phyloP scores from a whole-genome alignment of 2,113 vertebrate genomes.

The Cinclus cinclus region DNA sequence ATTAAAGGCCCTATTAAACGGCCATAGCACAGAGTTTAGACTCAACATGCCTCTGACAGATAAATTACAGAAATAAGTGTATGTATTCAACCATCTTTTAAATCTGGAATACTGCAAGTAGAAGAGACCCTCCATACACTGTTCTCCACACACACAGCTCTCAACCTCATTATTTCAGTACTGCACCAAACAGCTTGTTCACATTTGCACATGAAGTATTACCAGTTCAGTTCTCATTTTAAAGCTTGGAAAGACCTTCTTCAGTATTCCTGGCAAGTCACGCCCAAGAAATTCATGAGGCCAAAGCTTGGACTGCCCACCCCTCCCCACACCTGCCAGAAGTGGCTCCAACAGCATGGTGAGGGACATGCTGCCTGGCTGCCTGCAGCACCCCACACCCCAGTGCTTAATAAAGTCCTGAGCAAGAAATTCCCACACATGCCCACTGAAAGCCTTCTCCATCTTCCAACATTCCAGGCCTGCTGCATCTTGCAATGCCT shows the following conservation, averaged over 20 bases:
- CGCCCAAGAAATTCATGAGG: fast-evolving
- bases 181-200: background rate
- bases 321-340: background rate
- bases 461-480: background rate
- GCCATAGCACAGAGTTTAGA: background rate
- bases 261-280: background rate
- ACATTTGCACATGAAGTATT: fast-evolving
- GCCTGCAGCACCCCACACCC: background rate
- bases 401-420: fast-evolving
- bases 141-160: background rate
- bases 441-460: background rate
- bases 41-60: background rate
- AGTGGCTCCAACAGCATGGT: fast-evolving
- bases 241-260: background rate
- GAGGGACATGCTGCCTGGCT: fast-evolving
- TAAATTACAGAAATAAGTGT: background rate
- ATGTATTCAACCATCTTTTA: background rate
- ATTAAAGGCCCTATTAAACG: no score
- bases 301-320: fast-evolving
- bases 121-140: background rate
- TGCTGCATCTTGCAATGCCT: background rate
- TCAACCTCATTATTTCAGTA: background rate
- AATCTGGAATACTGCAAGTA: background rate
- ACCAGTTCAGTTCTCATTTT: background rate
- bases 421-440: background rate